Percentiles rank a stretch among this genome's conserved stretches.
phyloP scores from a whole-genome alignment of 2,888 invertebrate species.

The Crossocerus cetratus region DNA sequence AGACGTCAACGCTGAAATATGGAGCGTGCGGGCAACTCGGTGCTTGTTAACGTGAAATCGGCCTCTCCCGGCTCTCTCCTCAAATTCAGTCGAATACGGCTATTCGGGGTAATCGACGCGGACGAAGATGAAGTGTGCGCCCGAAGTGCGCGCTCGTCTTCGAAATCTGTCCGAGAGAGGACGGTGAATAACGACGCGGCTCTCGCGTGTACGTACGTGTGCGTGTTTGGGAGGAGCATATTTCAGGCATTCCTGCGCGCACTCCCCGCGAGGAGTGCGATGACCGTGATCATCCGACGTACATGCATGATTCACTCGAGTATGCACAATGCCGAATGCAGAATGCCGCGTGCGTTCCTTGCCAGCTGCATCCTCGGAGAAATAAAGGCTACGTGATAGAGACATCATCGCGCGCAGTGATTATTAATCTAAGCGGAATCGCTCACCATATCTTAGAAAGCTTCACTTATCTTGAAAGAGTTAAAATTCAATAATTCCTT shows the following conservation, averaged over 20 bases:
- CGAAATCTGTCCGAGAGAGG: constrained; percentile 17
- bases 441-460: too few species aligned
- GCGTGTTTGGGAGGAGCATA: constrained; percentile 14
- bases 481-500: too few species aligned
- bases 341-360: constrained; percentile 9
- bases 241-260: constrained; percentile 44
- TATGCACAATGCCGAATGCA: constrained; percentile 19
- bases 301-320: constrained; percentile 27
- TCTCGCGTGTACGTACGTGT: constrained; percentile 7
- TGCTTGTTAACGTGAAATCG: not conserved
- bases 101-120: constrained; percentile 9
- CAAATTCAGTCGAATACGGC: not conserved
- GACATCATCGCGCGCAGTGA: not conserved
- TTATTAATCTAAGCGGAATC: too few species aligned
- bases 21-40: too few species aligned
- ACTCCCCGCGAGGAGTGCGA: constrained; percentile 28
- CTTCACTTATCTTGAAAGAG: too few species aligned
- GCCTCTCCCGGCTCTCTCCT: not conserved
- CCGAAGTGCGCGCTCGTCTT: not conserved
- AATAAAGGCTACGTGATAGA: not conserved
- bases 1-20: too few species aligned
- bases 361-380: not conserved
- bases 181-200: constrained; percentile 1
- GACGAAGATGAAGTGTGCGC: constrained; percentile 12
- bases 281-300: constrained; percentile 32